Percentiles rank a stretch among this genome's conserved stretches.
phyloP scores from a whole-genome alignment of 2,888 invertebrate species.

The Mantis religiosa region DNA sequence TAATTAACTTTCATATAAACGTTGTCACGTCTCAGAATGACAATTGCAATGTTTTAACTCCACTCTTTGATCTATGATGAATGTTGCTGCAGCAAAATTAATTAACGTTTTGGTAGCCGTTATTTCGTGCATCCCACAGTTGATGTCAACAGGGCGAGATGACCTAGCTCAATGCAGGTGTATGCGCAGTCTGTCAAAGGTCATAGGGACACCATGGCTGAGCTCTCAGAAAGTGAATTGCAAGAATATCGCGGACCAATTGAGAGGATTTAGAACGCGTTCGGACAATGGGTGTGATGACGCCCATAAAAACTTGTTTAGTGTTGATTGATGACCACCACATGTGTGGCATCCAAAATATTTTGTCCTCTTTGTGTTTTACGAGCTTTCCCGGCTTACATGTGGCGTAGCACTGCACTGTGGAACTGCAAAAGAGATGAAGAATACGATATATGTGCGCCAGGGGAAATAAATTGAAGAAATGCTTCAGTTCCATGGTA shows the following conservation, averaged over 20 bases:
- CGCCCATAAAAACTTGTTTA: not conserved
- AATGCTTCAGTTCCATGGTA: not conserved
- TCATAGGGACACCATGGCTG: too few species aligned
- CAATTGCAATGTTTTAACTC: not conserved
- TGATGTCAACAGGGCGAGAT: not conserved
- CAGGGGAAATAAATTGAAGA: not conserved
- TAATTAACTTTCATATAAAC: not conserved
- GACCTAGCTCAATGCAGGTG: not conserved
- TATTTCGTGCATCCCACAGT: not conserved
- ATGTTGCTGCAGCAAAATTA: not conserved
- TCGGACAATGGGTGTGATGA: too few species aligned
- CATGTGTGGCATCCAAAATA: not conserved
- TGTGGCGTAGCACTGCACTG: not conserved
- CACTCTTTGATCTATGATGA: not conserved
- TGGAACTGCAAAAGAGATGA: not conserved
- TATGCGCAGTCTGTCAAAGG: too few species aligned
- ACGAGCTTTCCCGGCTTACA: not conserved
- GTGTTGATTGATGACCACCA: not conserved
- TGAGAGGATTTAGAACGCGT: not conserved
- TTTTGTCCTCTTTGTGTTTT: not conserved
- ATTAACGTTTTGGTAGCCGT: not conserved
- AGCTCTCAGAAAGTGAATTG: not conserved
- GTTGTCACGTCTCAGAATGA: not conserved
- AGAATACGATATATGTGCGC: not conserved
- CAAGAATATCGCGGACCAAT: not conserved